These are phyloP conservation scores for Zapus hudsonius DNA, from an alignment of 2,113 vertebrate species.

Conservation along the genomic window DNA sequence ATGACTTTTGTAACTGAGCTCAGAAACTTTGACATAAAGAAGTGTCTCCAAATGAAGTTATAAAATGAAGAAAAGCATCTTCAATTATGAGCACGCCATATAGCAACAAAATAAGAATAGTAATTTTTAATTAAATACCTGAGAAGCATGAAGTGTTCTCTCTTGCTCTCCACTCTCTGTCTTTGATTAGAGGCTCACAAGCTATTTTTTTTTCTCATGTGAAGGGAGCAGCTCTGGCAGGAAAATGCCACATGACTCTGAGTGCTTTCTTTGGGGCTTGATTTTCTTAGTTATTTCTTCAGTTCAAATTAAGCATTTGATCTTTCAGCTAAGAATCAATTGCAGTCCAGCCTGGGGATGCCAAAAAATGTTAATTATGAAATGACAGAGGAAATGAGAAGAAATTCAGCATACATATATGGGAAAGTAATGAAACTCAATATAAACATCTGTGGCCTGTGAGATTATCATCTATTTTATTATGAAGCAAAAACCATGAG, in stretches of 20 bases:
- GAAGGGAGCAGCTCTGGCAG: neutral
- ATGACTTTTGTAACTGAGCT: neutral
- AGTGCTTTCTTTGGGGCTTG: neutral
- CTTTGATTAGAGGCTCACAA: neutral
- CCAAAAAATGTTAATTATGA: slow-evolving; percentile 62
- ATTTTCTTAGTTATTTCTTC: slow-evolving; percentile 48
- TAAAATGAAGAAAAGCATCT: neutral
- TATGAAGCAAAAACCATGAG: slow-evolving; percentile 59
- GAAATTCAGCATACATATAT: slow-evolving; percentile 38
- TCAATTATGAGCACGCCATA: neutral
- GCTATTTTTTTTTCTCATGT: neutral
- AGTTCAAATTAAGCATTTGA: slow-evolving; percentile 60
- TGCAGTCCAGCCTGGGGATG: neutral
- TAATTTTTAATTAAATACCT: slow-evolving; percentile 43
- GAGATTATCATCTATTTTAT: slow-evolving; percentile 38
- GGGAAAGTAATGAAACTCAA: slow-evolving; percentile 60
- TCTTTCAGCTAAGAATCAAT: slow-evolving; percentile 59
- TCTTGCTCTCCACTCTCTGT: neutral
- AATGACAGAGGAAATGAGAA: slow-evolving; percentile 51
- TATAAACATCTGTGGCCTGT: slow-evolving; percentile 58
- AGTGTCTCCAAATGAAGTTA: neutral
- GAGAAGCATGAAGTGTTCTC: neutral
- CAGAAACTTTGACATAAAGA: neutral
- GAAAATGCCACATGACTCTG: neutral
- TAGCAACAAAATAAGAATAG: slow-evolving; percentile 1